phyloP scores from a whole-genome alignment of 2,888 invertebrate genomes.

The Mactromeris polynyma region DNA sequence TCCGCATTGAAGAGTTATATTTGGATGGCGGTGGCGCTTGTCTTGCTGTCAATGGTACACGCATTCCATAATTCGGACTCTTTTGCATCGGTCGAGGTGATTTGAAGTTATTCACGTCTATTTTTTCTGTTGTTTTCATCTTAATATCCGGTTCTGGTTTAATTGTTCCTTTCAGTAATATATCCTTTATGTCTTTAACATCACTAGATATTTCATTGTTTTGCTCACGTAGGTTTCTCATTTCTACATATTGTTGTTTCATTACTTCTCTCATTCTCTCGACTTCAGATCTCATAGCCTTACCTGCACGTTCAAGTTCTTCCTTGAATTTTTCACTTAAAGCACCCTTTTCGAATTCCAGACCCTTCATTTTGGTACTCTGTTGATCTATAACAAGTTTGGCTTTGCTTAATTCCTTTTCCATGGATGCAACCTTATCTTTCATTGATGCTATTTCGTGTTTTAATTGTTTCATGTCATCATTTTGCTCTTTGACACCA shows the following conservation, averaged over 20 bases:
- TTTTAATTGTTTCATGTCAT: constrained; percentile 73
- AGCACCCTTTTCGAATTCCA: constrained; percentile 75
- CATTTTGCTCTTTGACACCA: constrained; percentile 72
- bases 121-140: constrained; percentile 47
- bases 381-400: constrained; percentile 77
- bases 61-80: constrained; percentile 56
- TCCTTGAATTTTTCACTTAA: constrained; percentile 75
- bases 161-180: constrained; percentile 68
- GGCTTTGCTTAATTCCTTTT: constrained; percentile 74
- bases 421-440: constrained; percentile 75
- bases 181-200: constrained; percentile 78
- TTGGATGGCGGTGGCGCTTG: constrained; percentile 27
- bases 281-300: constrained; percentile 80
- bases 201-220: constrained; percentile 79
- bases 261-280: constrained; percentile 82
- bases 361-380: constrained; percentile 70
- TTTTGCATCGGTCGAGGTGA: constrained; percentile 54
- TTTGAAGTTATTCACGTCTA: constrained; percentile 66
- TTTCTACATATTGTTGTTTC: constrained; percentile 81
- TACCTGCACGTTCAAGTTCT: constrained; percentile 77
- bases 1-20: constrained; percentile 40
- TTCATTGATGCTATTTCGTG: constrained; percentile 75
- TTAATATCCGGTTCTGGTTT: constrained; percentile 55
- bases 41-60: constrained; percentile 52
- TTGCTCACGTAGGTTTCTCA: constrained; percentile 78